Conservation (phyloP, 2,888 invertebrate species). For the Himalopsyche kuldschensis region DNA sequence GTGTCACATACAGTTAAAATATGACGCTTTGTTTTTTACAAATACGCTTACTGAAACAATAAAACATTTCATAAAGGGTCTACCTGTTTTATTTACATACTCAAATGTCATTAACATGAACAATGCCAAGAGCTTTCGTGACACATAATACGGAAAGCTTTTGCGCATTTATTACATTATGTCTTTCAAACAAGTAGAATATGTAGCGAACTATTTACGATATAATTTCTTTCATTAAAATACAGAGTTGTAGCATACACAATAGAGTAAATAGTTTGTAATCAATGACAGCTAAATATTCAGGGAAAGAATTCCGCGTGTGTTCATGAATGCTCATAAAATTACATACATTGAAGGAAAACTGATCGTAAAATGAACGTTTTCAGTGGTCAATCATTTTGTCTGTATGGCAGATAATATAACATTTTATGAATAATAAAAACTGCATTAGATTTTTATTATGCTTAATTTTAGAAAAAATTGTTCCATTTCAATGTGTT, state of each 20-base stretch:
- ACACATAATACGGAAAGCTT: not conserved
- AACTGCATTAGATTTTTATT: not conserved
- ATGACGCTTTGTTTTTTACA: too few species aligned
- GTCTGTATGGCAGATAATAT: too few species aligned
- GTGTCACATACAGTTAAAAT: too few species aligned
- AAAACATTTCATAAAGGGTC: too few species aligned
- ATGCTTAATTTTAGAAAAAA: not conserved
- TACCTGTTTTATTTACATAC: not conserved
- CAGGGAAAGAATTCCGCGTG: not conserved
- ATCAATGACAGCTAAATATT: not conserved
- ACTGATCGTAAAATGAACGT: not conserved
- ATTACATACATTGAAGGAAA: not conserved
- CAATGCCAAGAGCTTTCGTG: not conserved
- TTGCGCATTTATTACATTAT: not conserved
- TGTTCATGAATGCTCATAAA: not conserved
- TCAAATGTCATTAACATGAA: not conserved
- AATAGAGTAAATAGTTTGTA: not conserved
- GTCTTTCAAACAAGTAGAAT: not conserved
- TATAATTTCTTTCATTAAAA: not conserved
- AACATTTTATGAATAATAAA: too few species aligned
- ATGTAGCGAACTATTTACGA: not conserved
- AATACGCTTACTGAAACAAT: too few species aligned
- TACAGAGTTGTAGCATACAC: not conserved
- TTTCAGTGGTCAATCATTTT: not conserved
- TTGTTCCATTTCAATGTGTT: too few species aligned